These are phyloP conservation scores for Microctenopoma lineatum DNA, from an alignment of 2,797 vertebrate species.

Conservation along the genomic window DNA sequence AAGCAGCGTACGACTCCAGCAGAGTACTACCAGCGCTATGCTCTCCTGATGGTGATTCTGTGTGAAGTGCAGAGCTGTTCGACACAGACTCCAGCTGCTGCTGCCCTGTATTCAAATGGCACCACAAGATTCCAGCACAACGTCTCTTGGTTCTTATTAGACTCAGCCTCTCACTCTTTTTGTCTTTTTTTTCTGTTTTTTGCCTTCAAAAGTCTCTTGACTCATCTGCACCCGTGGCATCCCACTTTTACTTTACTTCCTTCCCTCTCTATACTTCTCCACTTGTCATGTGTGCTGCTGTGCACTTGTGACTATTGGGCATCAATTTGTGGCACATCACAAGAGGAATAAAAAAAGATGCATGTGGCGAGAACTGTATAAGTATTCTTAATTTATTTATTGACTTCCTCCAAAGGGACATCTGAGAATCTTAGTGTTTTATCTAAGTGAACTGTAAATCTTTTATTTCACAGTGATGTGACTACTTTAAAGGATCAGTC, in stretches of 20 bases:
- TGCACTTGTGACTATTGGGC: conserved; percentile 36
- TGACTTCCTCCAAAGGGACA: conserved; percentile 16
- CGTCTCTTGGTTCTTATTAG: conserved; percentile 68
- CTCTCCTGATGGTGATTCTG: conserved; percentile 74
- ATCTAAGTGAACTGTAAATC: conserved; percentile 6
- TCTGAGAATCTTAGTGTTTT: conserved; percentile 13
- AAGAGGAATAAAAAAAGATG: conserved; percentile 24
- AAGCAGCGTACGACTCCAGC: conserved; percentile 65
- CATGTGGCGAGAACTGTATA: conserved; percentile 3
- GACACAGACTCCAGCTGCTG: conserved; percentile 74
- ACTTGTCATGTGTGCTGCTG: conserved; percentile 33
- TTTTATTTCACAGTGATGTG: conserved; percentile 17
- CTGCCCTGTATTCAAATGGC: conserved; percentile 74
- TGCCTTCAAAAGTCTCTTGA: conserved; percentile 45
- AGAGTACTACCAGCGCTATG: conserved; percentile 61
- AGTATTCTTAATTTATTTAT: conserved; percentile 32
- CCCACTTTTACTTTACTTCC: conserved; percentile 33
- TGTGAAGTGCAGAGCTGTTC: conserved; percentile 78
- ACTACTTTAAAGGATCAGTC: conserved; percentile 29
- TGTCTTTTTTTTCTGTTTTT: conserved; percentile 37
- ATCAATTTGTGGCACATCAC: conserved; percentile 41
- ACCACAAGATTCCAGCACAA: conserved; percentile 61
- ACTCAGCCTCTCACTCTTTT: conserved; percentile 69
- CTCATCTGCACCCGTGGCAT: conserved; percentile 44
- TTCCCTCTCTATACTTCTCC: conserved; percentile 17